Conservation (phyloP, 1,140 invertebrate genomes). For the Apis florea region DNA sequence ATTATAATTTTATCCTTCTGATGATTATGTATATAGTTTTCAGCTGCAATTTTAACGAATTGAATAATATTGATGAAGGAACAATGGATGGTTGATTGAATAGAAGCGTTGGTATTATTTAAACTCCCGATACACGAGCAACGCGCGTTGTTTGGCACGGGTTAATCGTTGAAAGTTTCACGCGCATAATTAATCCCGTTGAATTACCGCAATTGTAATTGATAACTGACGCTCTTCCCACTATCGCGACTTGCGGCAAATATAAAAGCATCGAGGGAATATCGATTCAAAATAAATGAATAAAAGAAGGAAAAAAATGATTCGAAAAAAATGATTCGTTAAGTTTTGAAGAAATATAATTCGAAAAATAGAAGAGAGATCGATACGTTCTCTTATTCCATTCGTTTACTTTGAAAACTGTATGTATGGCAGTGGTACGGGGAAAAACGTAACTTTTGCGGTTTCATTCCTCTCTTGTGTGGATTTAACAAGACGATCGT, state of each 20-base stretch:
- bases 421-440: not conserved
- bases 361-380: not conserved
- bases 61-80: not conserved
- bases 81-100: not conserved
- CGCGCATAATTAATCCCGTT: not conserved
- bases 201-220: not conserved
- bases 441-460: not conserved
- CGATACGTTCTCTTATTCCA: not conserved
- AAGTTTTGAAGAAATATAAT: not conserved
- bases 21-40: not conserved
- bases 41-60: not conserved
- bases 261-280: not conserved
- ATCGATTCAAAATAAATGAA: no score
- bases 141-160: not conserved
- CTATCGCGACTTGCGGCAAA: not conserved
- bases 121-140: not conserved
- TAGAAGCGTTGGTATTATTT: no score
- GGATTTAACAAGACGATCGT: not conserved
- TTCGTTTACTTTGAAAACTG: not conserved
- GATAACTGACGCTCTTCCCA: not conserved
- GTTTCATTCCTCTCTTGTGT: not conserved
- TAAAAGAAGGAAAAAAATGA: not conserved
- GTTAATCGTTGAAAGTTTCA: conserved; percentile 2
- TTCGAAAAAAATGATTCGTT: not conserved
- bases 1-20: not conserved